Evolutionary conservation across 1,140 invertebrate genomes (phyloP).

Genomic region (Sminthurinus signatus): DNA sequence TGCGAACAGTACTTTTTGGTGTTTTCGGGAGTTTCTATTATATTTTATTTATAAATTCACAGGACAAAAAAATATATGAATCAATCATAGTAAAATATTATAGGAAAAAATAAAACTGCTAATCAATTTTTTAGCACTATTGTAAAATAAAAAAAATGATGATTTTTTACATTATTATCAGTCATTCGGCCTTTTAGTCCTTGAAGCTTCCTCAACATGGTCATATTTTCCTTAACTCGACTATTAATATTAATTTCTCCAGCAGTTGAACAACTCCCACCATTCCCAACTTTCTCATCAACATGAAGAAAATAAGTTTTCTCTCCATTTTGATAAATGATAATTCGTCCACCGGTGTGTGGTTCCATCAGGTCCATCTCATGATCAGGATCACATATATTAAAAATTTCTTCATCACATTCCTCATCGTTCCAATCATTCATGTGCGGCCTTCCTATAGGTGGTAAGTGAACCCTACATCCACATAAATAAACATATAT

Average conservation of each 20-base stretch:
- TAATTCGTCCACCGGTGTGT: neutral
- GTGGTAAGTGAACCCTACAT: conserved; percentile 10
- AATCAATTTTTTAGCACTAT: too few relatives aligned
- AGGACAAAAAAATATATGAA: too few relatives aligned
- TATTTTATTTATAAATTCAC: too few relatives aligned
- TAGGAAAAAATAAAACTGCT: too few relatives aligned
- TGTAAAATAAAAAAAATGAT: too few relatives aligned
- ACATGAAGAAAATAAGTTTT: conserved; percentile 9
- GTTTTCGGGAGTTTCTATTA: conserved; percentile 5
- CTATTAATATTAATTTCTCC: neutral
- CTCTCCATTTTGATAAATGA: conserved; percentile 13
- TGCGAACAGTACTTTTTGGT: conserved; percentile 5
- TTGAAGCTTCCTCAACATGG: conserved; percentile 6
- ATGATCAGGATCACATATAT: neutral
- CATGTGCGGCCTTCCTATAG: conserved; percentile 5
- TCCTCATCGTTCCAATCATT: conserved; percentile 6
- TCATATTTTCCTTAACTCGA: conserved; percentile 12
- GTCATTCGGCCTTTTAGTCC: conserved; percentile 9
- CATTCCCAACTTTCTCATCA: neutral
- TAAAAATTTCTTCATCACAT: neutral
- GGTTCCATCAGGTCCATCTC: neutral
- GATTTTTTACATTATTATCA: too few relatives aligned
- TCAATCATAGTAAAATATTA: too few relatives aligned
- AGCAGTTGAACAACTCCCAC: neutral
- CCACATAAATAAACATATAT: neutral